Conservation (phyloP, 2,888 invertebrate species). For the Drosophila fulvimacula region DNA sequence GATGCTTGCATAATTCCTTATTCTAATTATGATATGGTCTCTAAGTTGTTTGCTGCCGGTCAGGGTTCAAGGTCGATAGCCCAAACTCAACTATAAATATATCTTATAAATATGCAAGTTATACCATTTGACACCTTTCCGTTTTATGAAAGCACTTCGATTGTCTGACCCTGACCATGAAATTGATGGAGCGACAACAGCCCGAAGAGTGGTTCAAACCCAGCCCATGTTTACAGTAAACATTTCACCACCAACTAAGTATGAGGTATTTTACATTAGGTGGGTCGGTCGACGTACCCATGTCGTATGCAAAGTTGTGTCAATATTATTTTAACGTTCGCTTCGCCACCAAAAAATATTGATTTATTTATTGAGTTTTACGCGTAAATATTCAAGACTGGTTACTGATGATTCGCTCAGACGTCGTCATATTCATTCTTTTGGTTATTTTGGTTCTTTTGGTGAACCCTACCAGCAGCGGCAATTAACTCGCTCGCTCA, state of each 20-base stretch:
- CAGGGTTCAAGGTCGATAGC: slow-evolving; percentile 43
- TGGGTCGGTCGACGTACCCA: slow-evolving; percentile 15
- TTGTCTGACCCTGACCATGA: slow-evolving; percentile 61
- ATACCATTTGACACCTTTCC: slow-evolving; percentile 55
- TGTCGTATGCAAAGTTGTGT: slow-evolving; percentile 36
- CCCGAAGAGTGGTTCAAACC: slow-evolving; percentile 30
- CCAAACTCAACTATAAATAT: neutral
- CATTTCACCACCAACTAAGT: slow-evolving; percentile 54
- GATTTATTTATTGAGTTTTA: slow-evolving; percentile 21
- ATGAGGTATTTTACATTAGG: slow-evolving; percentile 15
- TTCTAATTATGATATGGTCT: slow-evolving; percentile 43
- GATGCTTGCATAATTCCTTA: slow-evolving; percentile 52
- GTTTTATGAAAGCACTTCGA: slow-evolving; percentile 60
- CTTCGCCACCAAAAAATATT: slow-evolving; percentile 42
- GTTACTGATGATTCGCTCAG: slow-evolving; percentile 35
- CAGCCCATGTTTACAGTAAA: slow-evolving; percentile 48
- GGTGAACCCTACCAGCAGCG: slow-evolving; percentile 23
- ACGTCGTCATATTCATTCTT: slow-evolving; percentile 5
- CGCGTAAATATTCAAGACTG: slow-evolving; percentile 49
- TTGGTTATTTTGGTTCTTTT: slow-evolving; percentile 7
- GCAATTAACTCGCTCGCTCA: slow-evolving; percentile 47
- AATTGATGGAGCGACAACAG: slow-evolving; percentile 36
- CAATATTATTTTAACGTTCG: slow-evolving; percentile 55
- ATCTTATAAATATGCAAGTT: slow-evolving; percentile 39
- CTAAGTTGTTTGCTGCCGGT: slow-evolving; percentile 10